A percentile compares a stretch with the other conserved stretches of the same genome.
Conservation (phyloP, 2,888 invertebrate species). For the Mechanitis messenoides region DNA sequence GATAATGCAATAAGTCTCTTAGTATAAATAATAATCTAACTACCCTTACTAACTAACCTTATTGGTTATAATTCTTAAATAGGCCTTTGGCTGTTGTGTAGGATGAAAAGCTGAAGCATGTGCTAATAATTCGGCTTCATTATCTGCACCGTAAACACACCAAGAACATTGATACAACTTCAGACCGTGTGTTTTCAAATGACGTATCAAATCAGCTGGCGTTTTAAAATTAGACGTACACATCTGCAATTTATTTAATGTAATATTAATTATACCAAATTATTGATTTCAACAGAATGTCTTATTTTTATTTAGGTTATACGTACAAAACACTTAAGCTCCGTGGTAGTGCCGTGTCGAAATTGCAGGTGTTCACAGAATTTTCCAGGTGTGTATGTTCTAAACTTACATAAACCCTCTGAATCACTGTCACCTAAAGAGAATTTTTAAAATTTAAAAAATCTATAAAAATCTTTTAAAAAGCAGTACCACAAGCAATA, state of each 20-base stretch:
- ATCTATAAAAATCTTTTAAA: neutral
- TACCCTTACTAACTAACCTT: conserved; percentile 38
- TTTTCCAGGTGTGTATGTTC: conserved; percentile 53
- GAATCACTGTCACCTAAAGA: conserved; percentile 26
- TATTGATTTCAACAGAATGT: neutral
- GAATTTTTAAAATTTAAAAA: conserved; percentile 19
- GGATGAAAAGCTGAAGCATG: conserved; percentile 66
- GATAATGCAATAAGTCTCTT: too few relatives aligned
- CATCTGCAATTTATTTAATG: conserved; percentile 38
- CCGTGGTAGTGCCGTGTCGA: conserved; percentile 38
- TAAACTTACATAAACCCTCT: conserved; percentile 46
- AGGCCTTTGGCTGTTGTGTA: conserved; percentile 55
- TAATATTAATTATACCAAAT: neutral
- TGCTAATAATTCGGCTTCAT: conserved; percentile 49
- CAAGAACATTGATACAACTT: conserved; percentile 64
- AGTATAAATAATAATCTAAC: too few relatives aligned
- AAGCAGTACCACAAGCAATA: neutral
- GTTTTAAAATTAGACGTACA: conserved; percentile 39
- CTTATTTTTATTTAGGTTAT: neutral
- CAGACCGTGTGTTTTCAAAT: conserved; percentile 58
- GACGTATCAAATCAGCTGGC: conserved; percentile 47
- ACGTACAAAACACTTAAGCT: conserved; percentile 54
- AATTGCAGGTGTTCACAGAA: conserved; percentile 52
- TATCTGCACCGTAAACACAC: conserved; percentile 59
- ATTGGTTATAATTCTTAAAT: conserved; percentile 55